Evolutionary conservation across 2,888 invertebrate genomes (phyloP).

Genomic region (Notodonta ziczac): DNA sequence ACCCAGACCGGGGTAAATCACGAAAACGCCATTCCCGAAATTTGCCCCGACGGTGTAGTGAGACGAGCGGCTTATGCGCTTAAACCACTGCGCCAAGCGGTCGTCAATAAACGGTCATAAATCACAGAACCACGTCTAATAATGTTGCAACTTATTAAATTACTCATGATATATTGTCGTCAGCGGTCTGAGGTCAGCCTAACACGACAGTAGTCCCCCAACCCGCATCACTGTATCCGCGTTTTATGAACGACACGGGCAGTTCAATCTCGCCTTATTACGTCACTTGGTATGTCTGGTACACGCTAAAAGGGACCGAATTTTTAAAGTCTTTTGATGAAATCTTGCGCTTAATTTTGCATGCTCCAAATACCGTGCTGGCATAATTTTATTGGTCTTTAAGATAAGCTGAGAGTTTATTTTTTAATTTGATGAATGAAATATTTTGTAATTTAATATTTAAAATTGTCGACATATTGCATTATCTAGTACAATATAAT

Average conservation of each 20-base stretch:
- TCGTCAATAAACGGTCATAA: not conserved
- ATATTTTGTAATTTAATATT: too few relatives aligned
- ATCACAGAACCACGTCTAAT: conserved; percentile 31
- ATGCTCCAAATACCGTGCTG: not conserved
- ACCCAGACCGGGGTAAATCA: too few relatives aligned
- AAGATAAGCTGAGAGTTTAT: not conserved
- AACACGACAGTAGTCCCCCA: not conserved
- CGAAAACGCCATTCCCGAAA: too few relatives aligned
- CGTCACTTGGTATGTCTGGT: conserved; percentile 14
- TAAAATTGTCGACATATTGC: too few relatives aligned
- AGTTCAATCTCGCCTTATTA: conserved; percentile 35
- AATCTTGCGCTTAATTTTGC: not conserved
- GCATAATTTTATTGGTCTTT: not conserved
- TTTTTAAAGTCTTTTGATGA: conserved; percentile 13
- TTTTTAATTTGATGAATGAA: too few relatives aligned
- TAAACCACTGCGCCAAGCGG: too few relatives aligned
- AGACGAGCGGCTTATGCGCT: too few relatives aligned
- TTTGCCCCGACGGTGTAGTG: too few relatives aligned
- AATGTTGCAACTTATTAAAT: not conserved
- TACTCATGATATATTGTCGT: not conserved
- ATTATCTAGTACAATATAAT: too few relatives aligned
- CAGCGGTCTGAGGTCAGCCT: not conserved
- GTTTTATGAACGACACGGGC: conserved; percentile 19
- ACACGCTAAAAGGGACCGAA: conserved; percentile 2
- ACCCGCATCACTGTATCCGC: conserved; percentile 33